Base-by-base conservation (phyloP, 2,888 invertebrate species). In the Hydrotaea cyrtoneurina region DNA sequence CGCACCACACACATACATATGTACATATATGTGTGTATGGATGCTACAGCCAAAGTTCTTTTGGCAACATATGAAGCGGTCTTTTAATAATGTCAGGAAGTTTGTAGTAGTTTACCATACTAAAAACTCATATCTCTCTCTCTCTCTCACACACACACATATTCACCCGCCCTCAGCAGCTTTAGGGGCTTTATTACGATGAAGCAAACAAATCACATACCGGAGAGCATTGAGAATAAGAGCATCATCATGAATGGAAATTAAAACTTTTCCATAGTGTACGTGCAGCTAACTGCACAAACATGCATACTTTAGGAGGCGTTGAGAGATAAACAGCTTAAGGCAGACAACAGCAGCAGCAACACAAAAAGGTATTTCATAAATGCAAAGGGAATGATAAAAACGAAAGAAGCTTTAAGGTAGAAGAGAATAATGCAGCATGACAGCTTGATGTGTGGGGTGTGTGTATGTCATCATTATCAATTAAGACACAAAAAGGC, bases 311-410 rank as follows among this genome's bases (percentile, higher is more conserved):
- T 78, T 76, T 73, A 73, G 39, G 53, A 81, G 72, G 84, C 78
- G 78, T 84, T 76, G 76, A 77, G 79, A 79, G 81, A 84, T 84
- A 84, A 84, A 84, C 66, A 79, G 84, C 84, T 81, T 73, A 46
- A 73, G 76, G 84, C 36, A 15, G 23, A 43, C 23, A 69, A 46
- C 39, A 46, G 46, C 69, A 53, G 8, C 21, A 15, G 23, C 17
- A 31, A 64, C 23, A 57, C 13, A 53, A 3, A 39, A 39, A 74
- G n/a, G 26, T 59, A 17, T 59, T 31, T 26, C 39, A 59, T 72
- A 81, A 81, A 64, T 73, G 75, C 64, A 76, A 73, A 55, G 78
- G 55, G 76, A 59, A 53, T 71, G 72, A 84, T 84, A 81, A 81
- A 23, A 80, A 76, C 57, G 66, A 69, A 80, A 80, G 77, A 57